phyloP scores from a whole-genome alignment of 2,888 invertebrate genomes.

The Platynereis dumerilii region DNA sequence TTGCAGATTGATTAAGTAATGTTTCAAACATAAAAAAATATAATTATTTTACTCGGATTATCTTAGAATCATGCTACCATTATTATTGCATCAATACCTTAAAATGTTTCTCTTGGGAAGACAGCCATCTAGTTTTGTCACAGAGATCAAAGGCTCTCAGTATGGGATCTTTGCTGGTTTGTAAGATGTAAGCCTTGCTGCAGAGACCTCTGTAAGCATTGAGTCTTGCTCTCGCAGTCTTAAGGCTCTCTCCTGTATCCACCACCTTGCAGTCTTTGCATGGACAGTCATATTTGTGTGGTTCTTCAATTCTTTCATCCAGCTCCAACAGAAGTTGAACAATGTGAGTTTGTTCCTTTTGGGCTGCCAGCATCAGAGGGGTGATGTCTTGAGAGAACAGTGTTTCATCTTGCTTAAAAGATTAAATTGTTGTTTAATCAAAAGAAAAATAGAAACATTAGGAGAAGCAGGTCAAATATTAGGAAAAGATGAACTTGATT shows the following conservation, averaged over 20 bases:
- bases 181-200: conserved; percentile 55
- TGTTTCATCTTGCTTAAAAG: conserved; percentile 49
- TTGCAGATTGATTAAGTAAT: too few species aligned
- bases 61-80: too few species aligned
- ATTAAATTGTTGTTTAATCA: too few species aligned
- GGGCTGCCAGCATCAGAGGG: conserved; percentile 56
- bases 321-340: conserved; percentile 10
- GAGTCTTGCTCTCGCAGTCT: conserved; percentile 10
- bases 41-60: too few species aligned
- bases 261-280: background rate
- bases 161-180: conserved; percentile 55
- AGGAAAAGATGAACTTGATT: too few species aligned
- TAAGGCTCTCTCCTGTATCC: background rate
- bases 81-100: too few species aligned
- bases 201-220: conserved; percentile 9
- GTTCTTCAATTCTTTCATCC: conserved; percentile 12
- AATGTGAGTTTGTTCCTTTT: conserved; percentile 42
- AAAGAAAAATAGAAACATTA: too few species aligned
- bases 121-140: conserved; percentile 46
- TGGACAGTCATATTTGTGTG: conserved; percentile 9
- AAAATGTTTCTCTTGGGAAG: conserved; percentile 53
- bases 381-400: conserved; percentile 59
- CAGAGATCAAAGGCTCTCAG: conserved; percentile 53
- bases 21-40: too few species aligned
- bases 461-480: too few species aligned